phyloP scores from a whole-genome alignment of 1,140 invertebrate genomes.

The Ganaspis sp. region DNA sequence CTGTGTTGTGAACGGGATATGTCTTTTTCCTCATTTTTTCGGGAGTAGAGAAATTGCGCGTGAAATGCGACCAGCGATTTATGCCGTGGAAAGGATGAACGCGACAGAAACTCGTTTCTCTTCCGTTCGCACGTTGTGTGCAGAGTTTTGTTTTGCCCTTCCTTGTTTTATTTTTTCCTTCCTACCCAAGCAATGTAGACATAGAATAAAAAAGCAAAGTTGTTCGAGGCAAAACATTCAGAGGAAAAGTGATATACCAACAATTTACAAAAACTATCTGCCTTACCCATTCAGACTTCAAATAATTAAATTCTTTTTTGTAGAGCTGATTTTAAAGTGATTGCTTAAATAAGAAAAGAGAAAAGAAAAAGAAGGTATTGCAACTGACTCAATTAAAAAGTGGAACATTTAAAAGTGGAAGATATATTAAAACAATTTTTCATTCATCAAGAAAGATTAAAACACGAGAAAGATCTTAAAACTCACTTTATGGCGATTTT shows the following conservation, averaged over 20 bases:
- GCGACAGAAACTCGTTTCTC: slow-evolving; percentile 49
- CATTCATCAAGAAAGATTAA: no score
- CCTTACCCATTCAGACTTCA: not conserved
- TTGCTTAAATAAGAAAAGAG: not conserved
- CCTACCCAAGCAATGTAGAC: slow-evolving; percentile 15
- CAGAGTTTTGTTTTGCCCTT: slow-evolving; percentile 34
- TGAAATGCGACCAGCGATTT: slow-evolving; percentile 60
- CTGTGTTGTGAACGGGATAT: slow-evolving; percentile 34
- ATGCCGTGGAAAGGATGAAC: slow-evolving; percentile 47
- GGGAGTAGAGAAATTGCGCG: slow-evolving; percentile 46
- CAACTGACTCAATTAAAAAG: no score
- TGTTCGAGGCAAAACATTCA: slow-evolving; percentile 8
- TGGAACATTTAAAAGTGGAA: no score
- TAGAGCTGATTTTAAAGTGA: not conserved
- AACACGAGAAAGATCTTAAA: not conserved
- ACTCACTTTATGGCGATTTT: slow-evolving; percentile 31
- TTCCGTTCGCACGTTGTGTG: slow-evolving; percentile 45
- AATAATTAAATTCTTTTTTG: not conserved
- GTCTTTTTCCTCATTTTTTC: slow-evolving; percentile 36
- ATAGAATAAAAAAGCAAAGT: slow-evolving; percentile 5
- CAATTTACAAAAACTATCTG: slow-evolving; percentile 1
- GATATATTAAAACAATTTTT: no score
- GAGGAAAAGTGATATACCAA: slow-evolving; percentile 2
- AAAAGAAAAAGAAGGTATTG: no score
- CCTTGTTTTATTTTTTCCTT: slow-evolving; percentile 32